phyloP scores from a whole-genome alignment of 1,140 invertebrate genomes.

The Meloidogyne hapla region DNA sequence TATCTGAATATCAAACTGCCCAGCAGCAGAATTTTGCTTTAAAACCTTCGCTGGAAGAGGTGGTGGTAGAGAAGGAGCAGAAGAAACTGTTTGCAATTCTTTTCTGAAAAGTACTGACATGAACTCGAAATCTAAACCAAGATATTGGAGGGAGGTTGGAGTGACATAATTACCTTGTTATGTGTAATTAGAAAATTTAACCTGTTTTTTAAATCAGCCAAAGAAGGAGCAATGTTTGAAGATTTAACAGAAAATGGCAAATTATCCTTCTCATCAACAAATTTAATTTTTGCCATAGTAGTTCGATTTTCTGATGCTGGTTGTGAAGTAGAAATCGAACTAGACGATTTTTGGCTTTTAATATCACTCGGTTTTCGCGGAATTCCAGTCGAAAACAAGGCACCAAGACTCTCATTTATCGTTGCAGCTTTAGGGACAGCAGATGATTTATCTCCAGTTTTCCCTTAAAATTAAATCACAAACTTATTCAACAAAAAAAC shows the following conservation, averaged over 20 bases:
- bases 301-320: background rate
- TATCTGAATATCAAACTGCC: background rate
- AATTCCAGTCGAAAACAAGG: constrained; percentile 35
- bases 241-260: background rate
- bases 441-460: background rate
- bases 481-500: constrained; percentile 65
- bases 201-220: background rate
- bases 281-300: constrained; percentile 1
- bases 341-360: constrained; percentile 25
- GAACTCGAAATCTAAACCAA: too few relatives aligned
- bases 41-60: constrained; percentile 18
- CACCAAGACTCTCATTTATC: constrained; percentile 31
- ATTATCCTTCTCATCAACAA: background rate
- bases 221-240: background rate
- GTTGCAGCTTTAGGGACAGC: constrained; percentile 11
- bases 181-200: background rate
- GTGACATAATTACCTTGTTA: too few relatives aligned
- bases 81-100: background rate
- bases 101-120: too few relatives aligned
- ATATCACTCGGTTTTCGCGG: constrained; percentile 44
- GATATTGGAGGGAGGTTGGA: too few relatives aligned
- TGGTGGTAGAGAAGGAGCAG: constrained; percentile 15
- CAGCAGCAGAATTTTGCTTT: constrained; percentile 8
- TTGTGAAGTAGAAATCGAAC: background rate
- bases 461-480: background rate